Conservation (phyloP, 2,113 vertebrate species). For the Plecotus auritus region DNA sequence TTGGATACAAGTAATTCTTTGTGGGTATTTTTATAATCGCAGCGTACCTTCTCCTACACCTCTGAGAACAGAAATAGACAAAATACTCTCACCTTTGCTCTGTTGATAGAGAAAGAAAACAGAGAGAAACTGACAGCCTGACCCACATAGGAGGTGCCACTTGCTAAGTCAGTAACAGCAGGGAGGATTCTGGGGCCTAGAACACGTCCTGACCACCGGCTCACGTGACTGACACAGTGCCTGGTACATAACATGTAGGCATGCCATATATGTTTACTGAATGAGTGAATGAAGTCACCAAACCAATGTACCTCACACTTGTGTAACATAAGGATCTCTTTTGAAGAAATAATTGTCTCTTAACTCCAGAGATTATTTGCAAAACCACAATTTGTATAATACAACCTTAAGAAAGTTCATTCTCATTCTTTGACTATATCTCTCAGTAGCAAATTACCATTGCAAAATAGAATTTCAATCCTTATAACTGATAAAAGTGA, state of each 20-base stretch:
- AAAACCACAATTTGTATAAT: neutral
- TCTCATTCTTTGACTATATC: slow-evolving; percentile 2
- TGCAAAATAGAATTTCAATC: neutral
- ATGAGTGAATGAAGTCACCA: neutral
- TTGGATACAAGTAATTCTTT: slow-evolving; percentile 14
- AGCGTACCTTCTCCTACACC: neutral
- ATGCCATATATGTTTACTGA: neutral
- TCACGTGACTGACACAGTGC: too few relatives aligned
- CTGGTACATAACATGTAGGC: neutral
- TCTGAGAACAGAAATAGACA: neutral
- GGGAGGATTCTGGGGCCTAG: neutral
- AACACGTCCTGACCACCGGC: neutral
- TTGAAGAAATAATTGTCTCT: neutral
- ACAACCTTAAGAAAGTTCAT: neutral
- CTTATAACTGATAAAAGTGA: neutral
- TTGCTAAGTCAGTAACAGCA: neutral
- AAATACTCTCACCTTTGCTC: neutral
- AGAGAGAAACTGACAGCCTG: neutral
- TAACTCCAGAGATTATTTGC: neutral
- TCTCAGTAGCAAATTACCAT: neutral
- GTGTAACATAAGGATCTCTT: neutral
- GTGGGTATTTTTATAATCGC: neutral
- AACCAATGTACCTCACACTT: neutral
- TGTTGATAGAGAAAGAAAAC: neutral
- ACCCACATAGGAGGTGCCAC: rapidly evolving